Conservation (phyloP, 23 tunicate species). For the Botrylloides violaceus region DNA sequence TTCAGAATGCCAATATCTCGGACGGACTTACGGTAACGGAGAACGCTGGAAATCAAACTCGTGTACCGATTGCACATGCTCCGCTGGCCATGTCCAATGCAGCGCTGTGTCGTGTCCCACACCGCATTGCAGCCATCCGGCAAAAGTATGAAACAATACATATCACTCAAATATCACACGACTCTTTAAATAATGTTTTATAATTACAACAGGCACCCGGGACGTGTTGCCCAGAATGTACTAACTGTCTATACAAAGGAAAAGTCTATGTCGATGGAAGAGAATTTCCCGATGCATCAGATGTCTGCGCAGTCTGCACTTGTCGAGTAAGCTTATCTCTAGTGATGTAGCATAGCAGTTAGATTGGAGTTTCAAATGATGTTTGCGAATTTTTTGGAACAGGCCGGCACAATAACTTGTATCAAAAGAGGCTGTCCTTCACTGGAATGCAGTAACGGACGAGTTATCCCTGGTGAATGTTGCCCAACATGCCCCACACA, state of each 20-base stretch:
- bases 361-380: no score
- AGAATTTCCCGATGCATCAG: constrained; percentile 28
- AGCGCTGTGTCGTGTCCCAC: constrained; percentile 22
- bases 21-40: constrained; percentile 40
- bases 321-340: constrained; percentile 32
- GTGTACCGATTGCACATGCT: constrained; percentile 53
- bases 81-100: constrained; percentile 32
- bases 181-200: constrained; percentile 1
- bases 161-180: not conserved
- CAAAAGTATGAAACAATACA: constrained; percentile 28
- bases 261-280: constrained; percentile 26
- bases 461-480: constrained; percentile 25
- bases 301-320: constrained; percentile 35
- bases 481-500: constrained; percentile 48
- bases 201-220: constrained; percentile 26
- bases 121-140: constrained; percentile 50
- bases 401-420: constrained; percentile 56
- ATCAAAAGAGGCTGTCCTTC: constrained; percentile 17
- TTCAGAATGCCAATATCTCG: constrained; percentile 39
- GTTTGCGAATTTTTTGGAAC: constrained; percentile 2
- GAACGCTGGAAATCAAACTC: constrained; percentile 48
- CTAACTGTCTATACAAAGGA: constrained; percentile 31
- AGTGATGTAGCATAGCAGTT: not conserved
- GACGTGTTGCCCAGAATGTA: constrained; percentile 53
- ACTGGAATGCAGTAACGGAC: constrained; percentile 20